These are phyloP conservation scores for Lapara coniferarum DNA, from an alignment of 2,888 invertebrate species.

Conservation along the genomic window DNA sequence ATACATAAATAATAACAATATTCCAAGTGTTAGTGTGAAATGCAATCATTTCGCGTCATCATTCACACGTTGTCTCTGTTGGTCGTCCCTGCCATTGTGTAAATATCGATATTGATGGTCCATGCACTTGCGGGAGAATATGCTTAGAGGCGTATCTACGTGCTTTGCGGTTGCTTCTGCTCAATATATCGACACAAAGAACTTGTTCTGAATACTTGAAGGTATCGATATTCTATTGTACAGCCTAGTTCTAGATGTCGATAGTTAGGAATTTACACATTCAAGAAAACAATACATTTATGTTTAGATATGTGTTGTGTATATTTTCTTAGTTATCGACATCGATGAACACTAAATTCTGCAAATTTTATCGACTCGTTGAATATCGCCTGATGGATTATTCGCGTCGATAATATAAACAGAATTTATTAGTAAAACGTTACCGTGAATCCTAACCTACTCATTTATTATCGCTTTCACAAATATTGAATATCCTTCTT, in stretches of 20 bases:
- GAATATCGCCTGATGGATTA: not conserved
- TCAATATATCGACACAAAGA: conserved; percentile 17
- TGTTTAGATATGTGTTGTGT: too few species aligned
- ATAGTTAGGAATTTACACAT: not conserved
- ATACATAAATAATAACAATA: not conserved
- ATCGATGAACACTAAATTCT: not conserved
- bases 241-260: conserved; percentile 21
- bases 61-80: conserved; percentile 52
- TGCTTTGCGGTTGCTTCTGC: conserved; percentile 61
- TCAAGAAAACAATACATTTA: too few species aligned
- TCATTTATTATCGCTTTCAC: conserved; percentile 26
- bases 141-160: conserved; percentile 52
- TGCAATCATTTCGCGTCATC: conserved; percentile 54
- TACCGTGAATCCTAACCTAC: conserved; percentile 27
- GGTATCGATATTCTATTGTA: conserved; percentile 14
- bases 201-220: conserved; percentile 8
- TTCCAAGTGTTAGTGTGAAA: conserved; percentile 9
- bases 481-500: conserved; percentile 18
- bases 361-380: conserved; percentile 2
- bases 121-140: conserved; percentile 33
- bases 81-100: conserved; percentile 46
- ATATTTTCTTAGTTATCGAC: conserved; percentile 10
- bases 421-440: conserved; percentile 14
- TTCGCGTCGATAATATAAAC: conserved; percentile 3
- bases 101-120: conserved; percentile 41